A percentile compares a stretch with the other conserved stretches of the same genome.
phyloP scores from a whole-genome alignment of 2,113 vertebrate genomes.

The Aphelocoma coerulescens region DNA sequence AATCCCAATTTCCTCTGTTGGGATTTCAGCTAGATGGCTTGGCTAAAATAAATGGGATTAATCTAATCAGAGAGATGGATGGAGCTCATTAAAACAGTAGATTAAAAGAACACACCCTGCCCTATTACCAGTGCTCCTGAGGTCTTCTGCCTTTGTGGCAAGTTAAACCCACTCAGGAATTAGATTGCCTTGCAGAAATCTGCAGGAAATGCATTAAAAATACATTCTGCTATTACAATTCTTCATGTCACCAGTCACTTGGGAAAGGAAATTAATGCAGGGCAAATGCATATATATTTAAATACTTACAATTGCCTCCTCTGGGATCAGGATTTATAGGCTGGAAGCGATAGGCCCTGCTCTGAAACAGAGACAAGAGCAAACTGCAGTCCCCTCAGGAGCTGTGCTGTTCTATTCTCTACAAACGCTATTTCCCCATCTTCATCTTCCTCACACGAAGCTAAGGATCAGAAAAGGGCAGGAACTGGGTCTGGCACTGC shows the following conservation, averaged over 20 bases:
- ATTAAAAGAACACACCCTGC: conserved; percentile 1
- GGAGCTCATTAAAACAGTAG: conserved; percentile 20
- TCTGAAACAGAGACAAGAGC: background rate
- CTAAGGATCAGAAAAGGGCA: background rate
- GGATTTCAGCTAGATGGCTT: background rate
- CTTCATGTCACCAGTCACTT: conserved; percentile 58
- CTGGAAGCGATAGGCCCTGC: conserved; percentile 19
- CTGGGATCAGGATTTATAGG: conserved; percentile 53
- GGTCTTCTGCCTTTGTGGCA: conserved; percentile 8
- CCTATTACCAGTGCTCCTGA: background rate
- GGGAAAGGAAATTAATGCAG: conserved; percentile 40
- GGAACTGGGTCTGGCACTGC: background rate
- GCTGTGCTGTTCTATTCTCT: background rate
- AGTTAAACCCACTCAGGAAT: conserved; percentile 57
- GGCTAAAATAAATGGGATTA: conserved; percentile 9
- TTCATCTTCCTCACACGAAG: fast-evolving
- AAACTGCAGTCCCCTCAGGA: background rate
- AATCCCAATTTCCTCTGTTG: background rate
- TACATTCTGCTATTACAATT: conserved; percentile 64
- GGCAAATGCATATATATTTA: conserved; percentile 6
- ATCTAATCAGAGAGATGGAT: conserved; percentile 30
- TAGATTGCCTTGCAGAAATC: conserved; percentile 59
- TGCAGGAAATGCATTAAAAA: conserved; percentile 73
- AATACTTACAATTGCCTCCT: conserved; percentile 47
- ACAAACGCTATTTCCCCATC: background rate